Base-by-base conservation (phyloP, 2,797 vertebrate species). In the Falco novaeseelandiae region DNA sequence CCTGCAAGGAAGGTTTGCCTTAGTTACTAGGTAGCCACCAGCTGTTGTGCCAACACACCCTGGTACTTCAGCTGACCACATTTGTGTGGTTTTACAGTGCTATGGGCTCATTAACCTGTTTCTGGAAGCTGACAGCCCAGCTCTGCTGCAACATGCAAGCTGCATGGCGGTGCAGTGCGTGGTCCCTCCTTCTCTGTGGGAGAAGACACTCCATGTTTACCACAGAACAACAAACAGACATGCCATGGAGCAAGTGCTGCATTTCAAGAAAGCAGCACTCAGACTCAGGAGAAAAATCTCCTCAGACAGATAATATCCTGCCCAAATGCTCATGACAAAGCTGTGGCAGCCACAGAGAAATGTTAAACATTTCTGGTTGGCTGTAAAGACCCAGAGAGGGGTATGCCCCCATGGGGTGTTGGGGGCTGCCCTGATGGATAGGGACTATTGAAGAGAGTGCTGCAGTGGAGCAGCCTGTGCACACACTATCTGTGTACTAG, bases 111-210 rank as follows among this genome's bases (percentile, higher is more conserved):
- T 14, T 9, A 69, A 16, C 4, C 7, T 29, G 11, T 15, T 74
- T 42, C 21, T 76, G 55, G 27, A 69, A 52, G 38, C 81, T 92
- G 9, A 29, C 48, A 65, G 62, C 26, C n/a, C 54, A n/a, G 34
- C 63, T 70, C 32, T 87, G 36, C 20, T 8, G 25, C 38, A 34
- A 1, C 0, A 0, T 4, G 12, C 65, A 78, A 65, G 14, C 19
- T 8, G 2, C n/a, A 18, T 0, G 0, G 42, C 76, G 10, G 8
- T 6, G 12, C 0, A 3, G 26, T 27, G 54, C 0, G 0, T 7
- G 32, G 14, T 48, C 18, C 32, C 11, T 69, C 42, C 7, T 23
- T 19, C 78, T 34, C 51, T n/a, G 34, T 4, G 19, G 9, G 15
- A 62, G 46, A 66, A 66, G 52, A 23, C 67, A 17, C n/a, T 67